Percentiles rank a stretch among this genome's conserved stretches.
Conservation (phyloP, 2,797 vertebrate genomes). For the Neosilurus mollespiculum region DNA sequence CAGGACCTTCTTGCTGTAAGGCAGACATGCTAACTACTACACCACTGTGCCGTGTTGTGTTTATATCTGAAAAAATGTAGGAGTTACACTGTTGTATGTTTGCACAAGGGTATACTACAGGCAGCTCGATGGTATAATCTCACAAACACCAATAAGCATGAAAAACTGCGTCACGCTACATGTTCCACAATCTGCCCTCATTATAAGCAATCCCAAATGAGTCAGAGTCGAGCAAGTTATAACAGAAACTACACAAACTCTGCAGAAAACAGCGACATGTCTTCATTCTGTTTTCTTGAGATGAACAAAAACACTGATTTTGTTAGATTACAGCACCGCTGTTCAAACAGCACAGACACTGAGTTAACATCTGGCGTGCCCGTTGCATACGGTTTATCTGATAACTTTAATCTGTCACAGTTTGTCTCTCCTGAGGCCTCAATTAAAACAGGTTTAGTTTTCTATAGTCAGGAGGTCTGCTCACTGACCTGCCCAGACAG, state of each 20-base stretch:
- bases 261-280: background rate
- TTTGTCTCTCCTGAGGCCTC: constrained; percentile 10
- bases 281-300: constrained; percentile 27
- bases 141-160: constrained; percentile 20
- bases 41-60: too few relatives aligned
- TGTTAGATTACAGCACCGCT: background rate
- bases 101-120: constrained; percentile 13
- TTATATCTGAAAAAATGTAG: constrained; percentile 1
- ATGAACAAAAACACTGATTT: constrained; percentile 9
- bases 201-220: constrained; percentile 22
- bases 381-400: background rate
- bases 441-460: constrained; percentile 15
- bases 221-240: constrained; percentile 31
- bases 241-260: constrained; percentile 23
- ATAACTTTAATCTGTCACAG: background rate
- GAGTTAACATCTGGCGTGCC: background rate
- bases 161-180: constrained; percentile 22
- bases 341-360: constrained; percentile 9
- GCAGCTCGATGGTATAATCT: constrained; percentile 6
- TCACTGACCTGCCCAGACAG: constrained; percentile 26
- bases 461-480: constrained; percentile 20
- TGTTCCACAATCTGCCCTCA: background rate
- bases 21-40: too few relatives aligned
- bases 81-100: background rate
- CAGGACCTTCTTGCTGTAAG: too few relatives aligned